These are phyloP conservation scores for Brachyalestes nurse DNA, from an alignment of 2,797 vertebrate species.

Conservation along the genomic window DNA sequence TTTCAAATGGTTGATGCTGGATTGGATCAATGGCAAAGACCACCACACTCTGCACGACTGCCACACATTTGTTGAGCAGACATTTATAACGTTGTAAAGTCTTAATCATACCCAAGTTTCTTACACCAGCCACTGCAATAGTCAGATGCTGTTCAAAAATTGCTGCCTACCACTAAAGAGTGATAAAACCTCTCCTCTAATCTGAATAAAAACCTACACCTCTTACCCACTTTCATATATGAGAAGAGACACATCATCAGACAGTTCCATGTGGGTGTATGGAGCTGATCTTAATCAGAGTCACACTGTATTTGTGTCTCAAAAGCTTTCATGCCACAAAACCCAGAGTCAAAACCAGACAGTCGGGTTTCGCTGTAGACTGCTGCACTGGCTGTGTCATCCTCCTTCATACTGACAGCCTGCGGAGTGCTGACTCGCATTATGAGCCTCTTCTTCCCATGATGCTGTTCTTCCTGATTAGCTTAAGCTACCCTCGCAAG, in stretches of 20 bases:
- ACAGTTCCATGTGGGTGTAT: not conserved
- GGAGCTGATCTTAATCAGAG: not conserved
- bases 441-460: slow-evolving; percentile 54
- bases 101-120: not conserved
- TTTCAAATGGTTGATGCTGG: too few species aligned
- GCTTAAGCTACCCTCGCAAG: slow-evolving; percentile 56
- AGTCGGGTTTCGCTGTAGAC: not conserved
- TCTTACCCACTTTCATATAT: not conserved
- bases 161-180: not conserved
- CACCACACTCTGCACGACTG: too few species aligned
- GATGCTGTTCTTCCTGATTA: slow-evolving; percentile 66
- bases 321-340: not conserved
- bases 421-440: not conserved
- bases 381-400: not conserved
- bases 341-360: not conserved
- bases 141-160: too few species aligned
- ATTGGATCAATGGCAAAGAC: too few species aligned
- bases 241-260: not conserved
- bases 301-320: not conserved
- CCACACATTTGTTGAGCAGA: too few species aligned
- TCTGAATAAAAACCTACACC: not conserved
- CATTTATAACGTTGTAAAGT: too few species aligned
- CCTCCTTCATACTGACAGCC: slow-evolving; percentile 13
- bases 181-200: not conserved
- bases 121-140: not conserved